Base-by-base conservation (phyloP, 2,888 invertebrate species). In the Acheta domesticus region DNA sequence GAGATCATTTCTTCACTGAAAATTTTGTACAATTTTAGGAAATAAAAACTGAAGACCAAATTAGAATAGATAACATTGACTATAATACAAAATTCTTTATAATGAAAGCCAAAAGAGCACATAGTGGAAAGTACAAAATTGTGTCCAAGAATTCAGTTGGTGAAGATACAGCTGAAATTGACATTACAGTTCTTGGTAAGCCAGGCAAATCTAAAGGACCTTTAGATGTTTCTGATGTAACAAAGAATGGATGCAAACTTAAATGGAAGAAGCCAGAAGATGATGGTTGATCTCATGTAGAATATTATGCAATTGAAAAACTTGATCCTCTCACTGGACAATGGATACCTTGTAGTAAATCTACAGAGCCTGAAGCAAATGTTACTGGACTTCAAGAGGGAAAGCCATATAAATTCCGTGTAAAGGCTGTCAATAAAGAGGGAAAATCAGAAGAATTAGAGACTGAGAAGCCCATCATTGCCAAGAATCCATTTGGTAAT, bases 351-450 rank as follows among this genome's bases (percentile, higher is more conserved):
- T 96, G 96, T 85, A 96, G 94, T 23, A 94, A 95, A 81, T 92
- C 95, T 75, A 92, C 93, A 80, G 95, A 94, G 84, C 94, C 95
- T 48, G 95, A 95, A 88, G 94, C 94, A 1, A 95, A 94, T 83
- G 89, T 94, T 8, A 91, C 91, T 12, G 96, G 96, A 0, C 89
- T 98, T 76, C 94, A 95, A 84, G 96, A 97, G 86, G 97, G 97
- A 84, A 99, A 99, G 87, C 95, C 96, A 0, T 99, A 99, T 88
- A 97, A 98, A 89, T 99, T 99, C 92, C 91, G 99, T 77, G 99
- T 99, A 0, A 94, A 95, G 85, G 98, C 99, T 23, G 97, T 99
- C 79, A 99, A 99, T 87, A 96, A 97, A 86, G 98, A 99, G 87
- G 99, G 99, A 20, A 97, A 97, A 87, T 97, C 98, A 0, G 98